phyloP scores from a whole-genome alignment of 2,113 vertebrate species.

The Pyxicephalus adspersus region DNA sequence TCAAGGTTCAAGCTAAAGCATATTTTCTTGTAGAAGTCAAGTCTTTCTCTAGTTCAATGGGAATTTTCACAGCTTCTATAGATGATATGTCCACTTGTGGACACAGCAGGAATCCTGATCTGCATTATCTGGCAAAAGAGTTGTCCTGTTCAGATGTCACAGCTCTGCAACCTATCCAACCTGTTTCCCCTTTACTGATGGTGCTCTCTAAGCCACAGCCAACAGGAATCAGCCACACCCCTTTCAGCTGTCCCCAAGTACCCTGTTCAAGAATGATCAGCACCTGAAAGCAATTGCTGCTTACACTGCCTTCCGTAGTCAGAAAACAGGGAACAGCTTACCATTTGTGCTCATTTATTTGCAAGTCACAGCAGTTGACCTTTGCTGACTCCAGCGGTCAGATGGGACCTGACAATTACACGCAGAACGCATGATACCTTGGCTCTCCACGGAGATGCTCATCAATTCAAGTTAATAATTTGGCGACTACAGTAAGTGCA shows the following conservation, averaged over 20 bases:
- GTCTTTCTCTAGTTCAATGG: constrained; percentile 45
- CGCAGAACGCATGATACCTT: constrained; percentile 62
- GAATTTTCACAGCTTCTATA: background rate
- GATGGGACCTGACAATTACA: constrained; percentile 66
- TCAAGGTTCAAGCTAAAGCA: constrained; percentile 17
- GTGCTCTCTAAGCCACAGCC: constrained; percentile 65
- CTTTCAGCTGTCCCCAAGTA: constrained; percentile 55
- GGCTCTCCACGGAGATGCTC: constrained; percentile 46
- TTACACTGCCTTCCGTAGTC: constrained; percentile 59
- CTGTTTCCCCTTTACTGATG: constrained; percentile 64
- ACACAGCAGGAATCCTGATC: constrained; percentile 58
- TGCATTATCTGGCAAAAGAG: constrained; percentile 63
- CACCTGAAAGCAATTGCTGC: constrained; percentile 64
- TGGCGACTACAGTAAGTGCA: constrained; percentile 22
- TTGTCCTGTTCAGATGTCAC: constrained; percentile 60
- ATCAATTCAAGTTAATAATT: constrained; percentile 35
- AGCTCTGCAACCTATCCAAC: constrained; percentile 68
- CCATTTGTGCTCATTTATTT: constrained; percentile 68
- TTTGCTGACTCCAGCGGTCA: constrained; percentile 65
- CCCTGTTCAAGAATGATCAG: constrained; percentile 61
- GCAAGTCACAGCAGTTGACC: constrained; percentile 70
- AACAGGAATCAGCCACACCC: constrained; percentile 72
- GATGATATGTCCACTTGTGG: constrained; percentile 32
- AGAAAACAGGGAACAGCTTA: constrained; percentile 62
- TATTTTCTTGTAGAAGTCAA: constrained; percentile 55